Percentiles rank a stretch among this genome's conserved stretches.
These are phyloP conservation scores for Jaculus jaculus DNA, from an alignment of 2,113 vertebrate species.

Conservation along the genomic window DNA sequence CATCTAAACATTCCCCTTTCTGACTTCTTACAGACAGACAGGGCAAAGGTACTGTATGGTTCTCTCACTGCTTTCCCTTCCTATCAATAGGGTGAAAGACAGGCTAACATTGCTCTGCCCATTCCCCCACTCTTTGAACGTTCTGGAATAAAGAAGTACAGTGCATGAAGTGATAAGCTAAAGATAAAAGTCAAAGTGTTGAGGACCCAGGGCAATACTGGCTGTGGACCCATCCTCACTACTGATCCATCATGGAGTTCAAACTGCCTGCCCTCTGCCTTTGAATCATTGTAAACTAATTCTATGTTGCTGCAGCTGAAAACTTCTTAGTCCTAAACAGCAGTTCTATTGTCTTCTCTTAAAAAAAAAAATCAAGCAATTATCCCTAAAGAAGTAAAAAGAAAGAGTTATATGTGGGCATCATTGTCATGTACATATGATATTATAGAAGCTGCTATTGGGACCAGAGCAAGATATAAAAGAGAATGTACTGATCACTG, in stretches of 20 bases:
- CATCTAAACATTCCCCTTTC: not conserved
- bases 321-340: not conserved
- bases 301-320: not conserved
- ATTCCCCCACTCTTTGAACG: not conserved
- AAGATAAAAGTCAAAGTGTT: not conserved
- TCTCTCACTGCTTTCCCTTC: not conserved
- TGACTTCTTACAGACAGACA: not conserved
- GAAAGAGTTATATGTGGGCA: not conserved
- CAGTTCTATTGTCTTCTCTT: not conserved
- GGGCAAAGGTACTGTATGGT: not conserved
- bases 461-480: not conserved
- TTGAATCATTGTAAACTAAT: not conserved
- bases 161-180: not conserved
- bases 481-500: not conserved
- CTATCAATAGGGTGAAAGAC: not conserved
- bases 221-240: not conserved
- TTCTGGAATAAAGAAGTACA: not conserved
- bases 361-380: conserved; percentile 18
- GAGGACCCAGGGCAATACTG: not conserved
- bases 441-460: not conserved
- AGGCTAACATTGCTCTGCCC: not conserved
- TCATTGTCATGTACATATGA: not conserved
- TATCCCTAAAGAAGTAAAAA: not conserved
- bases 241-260: not conserved
- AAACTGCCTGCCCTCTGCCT: not conserved